Evolutionary conservation across 2,888 invertebrate genomes (phyloP).

Genomic region (Poecilobothrus nobilitatus): DNA sequence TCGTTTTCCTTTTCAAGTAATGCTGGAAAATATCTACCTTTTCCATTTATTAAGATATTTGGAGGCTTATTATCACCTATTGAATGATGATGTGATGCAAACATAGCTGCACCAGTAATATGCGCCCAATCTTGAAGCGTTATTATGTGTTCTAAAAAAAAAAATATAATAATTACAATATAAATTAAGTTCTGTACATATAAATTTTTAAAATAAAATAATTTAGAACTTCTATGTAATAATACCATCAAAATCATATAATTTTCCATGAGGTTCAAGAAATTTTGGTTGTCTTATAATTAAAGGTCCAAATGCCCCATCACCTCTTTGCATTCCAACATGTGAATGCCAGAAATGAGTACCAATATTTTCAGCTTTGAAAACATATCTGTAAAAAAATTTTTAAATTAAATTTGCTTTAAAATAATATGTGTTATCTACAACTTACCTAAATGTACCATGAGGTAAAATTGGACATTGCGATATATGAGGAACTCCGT

Average conservation of each 20-base stretch:
- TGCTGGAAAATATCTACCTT: conserved; percentile 50
- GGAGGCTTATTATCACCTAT: conserved; percentile 74
- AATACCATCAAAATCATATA: conserved; percentile 68
- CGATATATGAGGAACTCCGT: conserved; percentile 77
- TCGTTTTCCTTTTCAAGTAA: conserved; percentile 30
- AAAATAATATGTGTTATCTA: not conserved
- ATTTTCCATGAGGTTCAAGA: conserved; percentile 52
- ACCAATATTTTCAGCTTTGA: conserved; percentile 62
- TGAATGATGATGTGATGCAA: conserved; percentile 77
- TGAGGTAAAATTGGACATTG: conserved; percentile 76
- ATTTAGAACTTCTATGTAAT: not conserved
- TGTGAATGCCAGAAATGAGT: conserved; percentile 84
- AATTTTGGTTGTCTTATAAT: conserved; percentile 61
- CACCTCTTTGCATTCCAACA: conserved; percentile 75
- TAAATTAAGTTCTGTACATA: no score
- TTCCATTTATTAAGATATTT: conserved; percentile 73
- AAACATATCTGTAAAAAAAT: conserved; percentile 48
- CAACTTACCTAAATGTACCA: conserved; percentile 53
- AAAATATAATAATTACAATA: not conserved
- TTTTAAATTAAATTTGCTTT: no score
- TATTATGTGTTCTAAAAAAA: conserved; percentile 59
- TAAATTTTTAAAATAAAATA: no score
- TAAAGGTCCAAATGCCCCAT: conserved; percentile 73
- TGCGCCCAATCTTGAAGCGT: conserved; percentile 77
- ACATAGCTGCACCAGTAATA: conserved; percentile 60